Base-by-base conservation (phyloP, 2,113 vertebrate species). In the Eulemur macaco region DNA sequence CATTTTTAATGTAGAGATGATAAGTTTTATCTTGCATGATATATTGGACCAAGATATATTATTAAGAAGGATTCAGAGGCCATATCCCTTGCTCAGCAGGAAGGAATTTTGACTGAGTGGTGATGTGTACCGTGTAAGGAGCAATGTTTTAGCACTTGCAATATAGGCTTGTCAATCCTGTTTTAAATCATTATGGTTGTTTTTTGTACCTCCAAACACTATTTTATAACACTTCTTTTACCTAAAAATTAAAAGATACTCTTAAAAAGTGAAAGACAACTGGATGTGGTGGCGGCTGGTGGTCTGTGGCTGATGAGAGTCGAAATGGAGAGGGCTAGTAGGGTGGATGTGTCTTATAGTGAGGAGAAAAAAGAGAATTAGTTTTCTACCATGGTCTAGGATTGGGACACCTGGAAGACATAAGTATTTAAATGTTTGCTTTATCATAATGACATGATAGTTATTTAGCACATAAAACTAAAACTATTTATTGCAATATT, bases 311-410 rank as follows among this genome's bases (percentile, higher is more conserved):
- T 89, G 6, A 6, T 21, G 18, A 14, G 58, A 47, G 39, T 34
- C 15, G 50, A 50, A 52, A 73, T 12, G 10, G 4, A 54, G 0
- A 0, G 7, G 27, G 25, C 3, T 15, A 4, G 29, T 52, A 64
- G 21, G 0, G 8, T 54, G 27, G 37, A 0, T 69, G 17, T 45
- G 21, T 34, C 34, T 64, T 20, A 27, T 1, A 81, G 31, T 56
- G 3, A 71, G 25, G 60, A 63, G 8, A 58, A 25, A 74, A 76
- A 56, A 42, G 18, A 15, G 1, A 84, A 34, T 82, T 69, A 0
- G 23, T 29, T 90, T 73, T 50, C 37, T 3, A 6, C n/a, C 1
- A 9, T 34, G 47, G 6, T 12, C n/a, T 76, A 37, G 25, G 6
- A 52, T 92, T 71, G 78, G 37, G 3, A 37, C 21, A 63, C 47